Evolutionary conservation across 2,888 invertebrate species (phyloP).

Genomic region (Patella ulyssiponensis): DNA sequence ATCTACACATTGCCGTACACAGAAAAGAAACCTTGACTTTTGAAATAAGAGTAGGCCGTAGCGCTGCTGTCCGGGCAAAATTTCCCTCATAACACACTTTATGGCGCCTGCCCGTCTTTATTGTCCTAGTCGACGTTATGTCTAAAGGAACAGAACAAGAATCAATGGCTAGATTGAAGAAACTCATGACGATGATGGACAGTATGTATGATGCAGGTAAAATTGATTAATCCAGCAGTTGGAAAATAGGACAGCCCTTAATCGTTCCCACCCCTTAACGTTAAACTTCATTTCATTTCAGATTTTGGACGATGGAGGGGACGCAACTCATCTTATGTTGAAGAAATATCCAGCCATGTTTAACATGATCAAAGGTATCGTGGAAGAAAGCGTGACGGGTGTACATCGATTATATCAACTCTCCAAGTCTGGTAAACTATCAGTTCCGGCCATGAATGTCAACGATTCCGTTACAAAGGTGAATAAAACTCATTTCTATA

Average conservation of each 20-base stretch:
- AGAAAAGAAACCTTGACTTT: no score
- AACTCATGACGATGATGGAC: conserved; percentile 99
- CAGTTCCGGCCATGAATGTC: conserved; percentile 98
- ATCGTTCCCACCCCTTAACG: no score
- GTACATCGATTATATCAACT: conserved; percentile 96
- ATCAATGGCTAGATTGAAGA: conserved; percentile 95
- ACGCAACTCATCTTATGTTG: conserved; percentile 95
- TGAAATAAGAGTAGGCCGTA: no score
- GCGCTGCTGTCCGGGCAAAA: no score
- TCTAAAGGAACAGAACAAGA: conserved; percentile 99
- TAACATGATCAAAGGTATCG: conserved; percentile 92
- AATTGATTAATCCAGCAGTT: neutral
- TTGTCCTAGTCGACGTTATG: conserved; percentile 93
- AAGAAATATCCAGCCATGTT: conserved; percentile 95
- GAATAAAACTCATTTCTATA: conserved; percentile 13
- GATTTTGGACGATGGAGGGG: conserved; percentile 96
- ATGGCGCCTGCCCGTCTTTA: no score
- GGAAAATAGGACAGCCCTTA: no score
- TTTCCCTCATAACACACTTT: no score
- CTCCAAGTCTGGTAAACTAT: conserved; percentile 92
- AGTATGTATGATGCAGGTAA: conserved; percentile 97
- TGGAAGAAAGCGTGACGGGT: conserved; percentile 98
- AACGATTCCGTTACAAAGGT: conserved; percentile 96
- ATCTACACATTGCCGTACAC: no score
- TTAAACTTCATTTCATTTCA: no score